phyloP scores from a whole-genome alignment of 1,140 invertebrate species.

The Pachyrhynchus sulphureomaculatus region DNA sequence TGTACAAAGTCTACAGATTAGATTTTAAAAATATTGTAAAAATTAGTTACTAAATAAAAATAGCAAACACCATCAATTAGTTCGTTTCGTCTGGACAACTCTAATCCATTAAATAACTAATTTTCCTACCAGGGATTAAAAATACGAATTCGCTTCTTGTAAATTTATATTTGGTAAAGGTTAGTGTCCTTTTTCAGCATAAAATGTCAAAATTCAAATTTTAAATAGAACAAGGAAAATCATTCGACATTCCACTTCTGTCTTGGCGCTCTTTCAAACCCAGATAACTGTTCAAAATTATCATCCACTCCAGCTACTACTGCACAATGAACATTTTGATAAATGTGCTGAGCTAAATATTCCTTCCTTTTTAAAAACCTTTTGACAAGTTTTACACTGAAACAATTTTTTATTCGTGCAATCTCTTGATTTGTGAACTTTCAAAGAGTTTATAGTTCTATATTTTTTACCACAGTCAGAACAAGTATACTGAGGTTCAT shows the following conservation, averaged over 20 bases:
- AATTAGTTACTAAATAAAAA: too few relatives aligned
- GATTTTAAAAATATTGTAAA: too few relatives aligned
- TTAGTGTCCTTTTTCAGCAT: too few relatives aligned
- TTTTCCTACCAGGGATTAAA: too few relatives aligned
- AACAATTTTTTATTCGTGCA: conserved; percentile 18
- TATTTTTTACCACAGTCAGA: conserved; percentile 32
- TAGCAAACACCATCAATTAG: too few relatives aligned
- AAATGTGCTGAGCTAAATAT: conserved; percentile 7
- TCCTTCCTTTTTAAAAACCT: conserved; percentile 22
- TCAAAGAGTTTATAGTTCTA: conserved; percentile 30
- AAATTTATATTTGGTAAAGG: too few relatives aligned
- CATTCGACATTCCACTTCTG: not conserved
- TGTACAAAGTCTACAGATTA: too few relatives aligned
- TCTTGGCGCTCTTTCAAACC: not conserved
- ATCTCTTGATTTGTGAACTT: conserved; percentile 29
- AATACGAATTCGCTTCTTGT: too few relatives aligned
- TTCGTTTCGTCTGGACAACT: too few relatives aligned
- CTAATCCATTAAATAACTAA: too few relatives aligned
- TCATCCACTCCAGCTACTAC: not conserved
- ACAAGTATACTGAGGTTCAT: not conserved
- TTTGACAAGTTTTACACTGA: conserved; percentile 21
- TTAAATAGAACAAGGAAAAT: too few relatives aligned
- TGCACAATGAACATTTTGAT: not conserved
- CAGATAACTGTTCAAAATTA: conserved; percentile 6
- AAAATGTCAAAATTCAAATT: too few relatives aligned